Percentiles rank a stretch among this genome's conserved stretches.
phyloP scores from a whole-genome alignment of 2,797 vertebrate species.

The Petrocephalus schoutedeni region DNA sequence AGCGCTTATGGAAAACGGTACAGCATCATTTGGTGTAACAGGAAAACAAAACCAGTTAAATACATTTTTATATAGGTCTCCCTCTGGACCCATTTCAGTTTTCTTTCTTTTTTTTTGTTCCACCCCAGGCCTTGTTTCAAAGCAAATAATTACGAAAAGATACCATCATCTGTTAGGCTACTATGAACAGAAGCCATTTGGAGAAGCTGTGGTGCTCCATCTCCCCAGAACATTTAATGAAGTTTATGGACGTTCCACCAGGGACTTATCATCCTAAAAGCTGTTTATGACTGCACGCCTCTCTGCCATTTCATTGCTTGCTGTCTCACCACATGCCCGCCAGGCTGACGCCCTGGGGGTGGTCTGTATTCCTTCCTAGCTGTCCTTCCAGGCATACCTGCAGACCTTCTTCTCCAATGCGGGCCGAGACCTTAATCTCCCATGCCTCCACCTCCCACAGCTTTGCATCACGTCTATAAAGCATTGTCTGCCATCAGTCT shows the following conservation, averaged over 20 bases:
- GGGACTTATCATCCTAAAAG: not conserved
- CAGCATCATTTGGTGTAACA: not conserved
- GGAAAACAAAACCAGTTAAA: conserved; percentile 3
- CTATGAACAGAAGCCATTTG: not conserved
- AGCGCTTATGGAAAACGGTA: not conserved
- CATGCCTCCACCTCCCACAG: not conserved
- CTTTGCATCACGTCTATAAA: not conserved
- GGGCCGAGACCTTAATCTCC: not conserved
- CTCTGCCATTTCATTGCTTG: not conserved
- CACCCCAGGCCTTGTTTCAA: not conserved
- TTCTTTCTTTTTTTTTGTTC: not conserved
- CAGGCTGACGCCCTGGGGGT: not conserved
- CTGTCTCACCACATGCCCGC: not conserved
- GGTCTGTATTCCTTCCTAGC: not conserved
- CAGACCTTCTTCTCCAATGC: not conserved
- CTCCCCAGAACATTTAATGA: conserved; percentile 2
- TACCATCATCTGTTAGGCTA: not conserved
- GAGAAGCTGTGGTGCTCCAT: not conserved
- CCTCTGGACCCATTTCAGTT: not conserved
- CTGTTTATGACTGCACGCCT: not conserved
- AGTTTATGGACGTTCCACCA: not conserved
- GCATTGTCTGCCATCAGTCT: not conserved
- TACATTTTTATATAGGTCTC: not conserved
- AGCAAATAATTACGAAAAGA: not conserved
- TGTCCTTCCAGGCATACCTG: not conserved